These are phyloP conservation scores for Andrena bicolor DNA, from an alignment of 2,888 invertebrate species.

Conservation along the genomic window DNA sequence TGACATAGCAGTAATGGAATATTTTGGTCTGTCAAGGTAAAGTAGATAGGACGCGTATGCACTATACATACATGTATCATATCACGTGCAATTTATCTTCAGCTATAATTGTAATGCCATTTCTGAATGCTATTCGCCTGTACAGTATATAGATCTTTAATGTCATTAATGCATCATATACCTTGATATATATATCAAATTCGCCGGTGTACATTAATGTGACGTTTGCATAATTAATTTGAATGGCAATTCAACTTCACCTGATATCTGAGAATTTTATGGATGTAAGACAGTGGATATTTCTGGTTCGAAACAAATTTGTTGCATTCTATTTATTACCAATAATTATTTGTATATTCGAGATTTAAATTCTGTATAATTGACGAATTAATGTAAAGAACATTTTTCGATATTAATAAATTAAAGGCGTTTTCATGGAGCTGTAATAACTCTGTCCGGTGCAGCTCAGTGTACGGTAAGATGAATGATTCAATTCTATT, in stretches of 20 bases:
- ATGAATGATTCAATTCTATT: slow-evolving; percentile 42
- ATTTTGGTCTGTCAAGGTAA: background rate
- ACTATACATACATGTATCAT: background rate
- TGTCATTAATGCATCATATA: slow-evolving; percentile 8
- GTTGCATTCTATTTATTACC: background rate
- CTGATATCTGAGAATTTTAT: background rate
- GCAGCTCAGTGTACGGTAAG: slow-evolving; percentile 39
- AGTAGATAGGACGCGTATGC: background rate
- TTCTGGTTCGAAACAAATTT: background rate
- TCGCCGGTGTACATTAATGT: slow-evolving; percentile 3
- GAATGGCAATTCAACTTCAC: background rate
- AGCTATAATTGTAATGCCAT: slow-evolving; percentile 15
- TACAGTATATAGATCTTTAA: slow-evolving; percentile 3
- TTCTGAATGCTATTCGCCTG: slow-evolving; percentile 4
- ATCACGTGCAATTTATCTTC: slow-evolving; percentile 24
- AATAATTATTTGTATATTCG: no score
- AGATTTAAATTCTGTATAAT: background rate
- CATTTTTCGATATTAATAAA: background rate
- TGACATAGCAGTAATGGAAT: background rate
- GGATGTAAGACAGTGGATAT: background rate
- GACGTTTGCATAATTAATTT: slow-evolving; percentile 5
- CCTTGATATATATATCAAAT: slow-evolving; percentile 4
- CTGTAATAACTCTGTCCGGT: slow-evolving; percentile 48
- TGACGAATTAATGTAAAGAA: background rate
- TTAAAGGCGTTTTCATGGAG: slow-evolving; percentile 15